Evolutionary conservation across 2,888 invertebrate genomes (phyloP).

Genomic region (Trimorus sp.): DNA sequence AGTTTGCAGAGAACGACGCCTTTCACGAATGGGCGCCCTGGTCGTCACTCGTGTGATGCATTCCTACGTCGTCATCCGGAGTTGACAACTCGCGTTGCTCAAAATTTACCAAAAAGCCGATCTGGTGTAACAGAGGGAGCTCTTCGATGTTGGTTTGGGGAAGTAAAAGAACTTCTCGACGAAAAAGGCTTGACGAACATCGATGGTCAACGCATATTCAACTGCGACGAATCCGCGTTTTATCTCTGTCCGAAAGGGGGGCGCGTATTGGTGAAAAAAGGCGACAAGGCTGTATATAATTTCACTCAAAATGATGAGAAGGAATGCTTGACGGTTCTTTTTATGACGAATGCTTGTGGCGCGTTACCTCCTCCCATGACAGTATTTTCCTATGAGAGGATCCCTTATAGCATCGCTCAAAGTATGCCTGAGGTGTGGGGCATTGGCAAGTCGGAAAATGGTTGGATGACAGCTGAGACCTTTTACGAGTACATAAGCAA

Average conservation of each 20-base stretch:
- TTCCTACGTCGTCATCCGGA: slow-evolving; percentile 61
- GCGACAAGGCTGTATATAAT: slow-evolving; percentile 43
- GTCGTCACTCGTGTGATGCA: slow-evolving; percentile 57
- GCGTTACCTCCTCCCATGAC: slow-evolving; percentile 70
- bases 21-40: slow-evolving; percentile 58
- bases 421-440: slow-evolving; percentile 76
- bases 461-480: slow-evolving; percentile 79
- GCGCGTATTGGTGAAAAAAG: slow-evolving; percentile 24
- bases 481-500: slow-evolving; percentile 79
- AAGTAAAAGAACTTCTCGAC: slow-evolving; percentile 34
- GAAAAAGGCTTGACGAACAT: slow-evolving; percentile 20
- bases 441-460: slow-evolving; percentile 78
- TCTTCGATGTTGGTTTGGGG: slow-evolving; percentile 62
- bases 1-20: slow-evolving; percentile 43
- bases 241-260: slow-evolving; percentile 29
- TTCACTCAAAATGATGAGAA: slow-evolving; percentile 39
- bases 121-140: not conserved
- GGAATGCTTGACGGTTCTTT: not conserved
- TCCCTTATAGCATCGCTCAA: slow-evolving; percentile 69
- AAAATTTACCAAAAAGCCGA: not conserved
- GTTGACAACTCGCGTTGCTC: not conserved
- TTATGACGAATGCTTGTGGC: slow-evolving; percentile 50
- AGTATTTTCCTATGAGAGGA: slow-evolving; percentile 73
- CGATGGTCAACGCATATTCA: slow-evolving; percentile 33
- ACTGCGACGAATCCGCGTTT: slow-evolving; percentile 48